phyloP scores from a whole-genome alignment of 2,797 vertebrate species.

The Nannoperca australis region DNA sequence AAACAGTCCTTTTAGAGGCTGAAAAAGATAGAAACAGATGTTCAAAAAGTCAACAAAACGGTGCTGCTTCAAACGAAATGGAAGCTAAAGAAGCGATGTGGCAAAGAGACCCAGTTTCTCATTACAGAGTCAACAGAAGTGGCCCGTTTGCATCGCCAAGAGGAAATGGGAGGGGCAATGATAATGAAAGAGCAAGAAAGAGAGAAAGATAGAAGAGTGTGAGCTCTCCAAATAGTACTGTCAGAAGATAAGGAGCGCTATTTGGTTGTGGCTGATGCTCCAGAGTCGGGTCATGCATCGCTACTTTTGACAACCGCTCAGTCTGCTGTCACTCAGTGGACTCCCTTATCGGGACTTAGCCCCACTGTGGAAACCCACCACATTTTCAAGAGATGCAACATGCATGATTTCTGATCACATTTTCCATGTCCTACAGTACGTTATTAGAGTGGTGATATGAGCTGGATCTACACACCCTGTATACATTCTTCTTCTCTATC shows the following conservation, averaged over 20 bases:
- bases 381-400: constrained; percentile 63
- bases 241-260: constrained; percentile 79
- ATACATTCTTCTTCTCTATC: constrained; percentile 43
- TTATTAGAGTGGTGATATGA: constrained; percentile 56
- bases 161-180: constrained; percentile 44
- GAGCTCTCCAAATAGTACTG: constrained; percentile 67
- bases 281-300: constrained; percentile 69
- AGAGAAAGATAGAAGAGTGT: constrained; percentile 57
- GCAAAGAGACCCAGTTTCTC: constrained; percentile 72
- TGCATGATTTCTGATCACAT: constrained; percentile 64
- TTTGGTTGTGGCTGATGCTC: constrained; percentile 73
- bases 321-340: constrained; percentile 66
- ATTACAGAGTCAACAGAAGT: constrained; percentile 70
- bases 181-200: constrained; percentile 37
- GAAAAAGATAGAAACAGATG: constrained; percentile 67
- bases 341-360: constrained; percentile 62
- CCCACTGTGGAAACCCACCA: constrained; percentile 56
- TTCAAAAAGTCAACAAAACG: constrained; percentile 61
- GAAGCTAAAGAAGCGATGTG: constrained; percentile 48
- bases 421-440: constrained; percentile 50
- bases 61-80: constrained; percentile 57
- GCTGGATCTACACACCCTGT: constrained; percentile 30
- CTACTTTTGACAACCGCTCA: constrained; percentile 76
- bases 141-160: constrained; percentile 57
- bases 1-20: constrained; percentile 61